phyloP scores from a whole-genome alignment of 1,140 invertebrate species.

The Nasonia longicornis region DNA sequence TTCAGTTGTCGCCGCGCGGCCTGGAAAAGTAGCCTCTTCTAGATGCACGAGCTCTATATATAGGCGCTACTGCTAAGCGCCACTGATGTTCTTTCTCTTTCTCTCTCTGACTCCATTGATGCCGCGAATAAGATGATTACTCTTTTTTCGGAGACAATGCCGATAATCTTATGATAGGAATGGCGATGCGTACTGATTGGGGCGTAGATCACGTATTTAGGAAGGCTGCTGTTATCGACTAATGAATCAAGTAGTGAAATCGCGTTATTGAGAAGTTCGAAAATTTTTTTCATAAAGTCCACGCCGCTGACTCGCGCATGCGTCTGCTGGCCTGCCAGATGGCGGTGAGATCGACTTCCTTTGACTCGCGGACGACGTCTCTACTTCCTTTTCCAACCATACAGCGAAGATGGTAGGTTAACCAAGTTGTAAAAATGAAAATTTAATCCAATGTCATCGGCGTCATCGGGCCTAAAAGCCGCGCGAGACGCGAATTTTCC shows the following conservation, averaged over 20 bases:
- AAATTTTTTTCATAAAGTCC: slow-evolving; percentile 23
- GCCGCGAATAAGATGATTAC: no score
- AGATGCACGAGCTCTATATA: no score
- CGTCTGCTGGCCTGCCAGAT: slow-evolving; percentile 20
- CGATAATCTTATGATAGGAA: no score
- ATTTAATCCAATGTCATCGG: slow-evolving; percentile 48
- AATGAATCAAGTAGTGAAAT: no score
- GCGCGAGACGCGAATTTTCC: not conserved
- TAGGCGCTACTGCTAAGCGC: no score
- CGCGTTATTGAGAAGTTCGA: not conserved
- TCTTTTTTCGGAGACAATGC: no score
- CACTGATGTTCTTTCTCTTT: no score
- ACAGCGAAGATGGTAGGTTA: slow-evolving; percentile 61
- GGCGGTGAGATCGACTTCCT: slow-evolving; percentile 20
- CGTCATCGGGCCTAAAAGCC: slow-evolving; percentile 34
- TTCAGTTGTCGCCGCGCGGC: slow-evolving; percentile 13
- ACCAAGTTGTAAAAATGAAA: slow-evolving; percentile 28
- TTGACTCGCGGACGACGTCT: not conserved
- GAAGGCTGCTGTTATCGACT: no score
- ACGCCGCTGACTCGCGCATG: not conserved
- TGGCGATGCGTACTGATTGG: no score
- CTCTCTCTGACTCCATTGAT: no score
- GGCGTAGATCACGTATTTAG: no score
- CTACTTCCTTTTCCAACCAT: slow-evolving; percentile 50
- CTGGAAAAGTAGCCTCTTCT: not conserved